Evolutionary conservation across 1,140 invertebrate genomes (phyloP).

Genomic region (Leptinotarsa defecta): DNA sequence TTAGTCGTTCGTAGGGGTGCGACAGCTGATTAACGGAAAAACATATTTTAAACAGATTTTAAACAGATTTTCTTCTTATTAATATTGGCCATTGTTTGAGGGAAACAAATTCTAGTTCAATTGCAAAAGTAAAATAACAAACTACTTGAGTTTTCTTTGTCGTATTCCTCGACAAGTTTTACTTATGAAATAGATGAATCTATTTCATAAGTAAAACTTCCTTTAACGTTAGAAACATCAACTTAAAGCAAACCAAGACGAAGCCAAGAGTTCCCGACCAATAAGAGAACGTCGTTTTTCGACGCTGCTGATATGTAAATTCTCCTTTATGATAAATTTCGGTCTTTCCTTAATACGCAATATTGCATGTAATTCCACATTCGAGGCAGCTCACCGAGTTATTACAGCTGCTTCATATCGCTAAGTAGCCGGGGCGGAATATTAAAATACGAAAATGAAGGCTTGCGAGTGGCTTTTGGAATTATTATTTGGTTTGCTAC

Average conservation of each 20-base stretch:
- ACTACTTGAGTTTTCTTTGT: too few species aligned
- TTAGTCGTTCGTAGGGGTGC: too few species aligned
- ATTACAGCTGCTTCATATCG: conserved; percentile 30
- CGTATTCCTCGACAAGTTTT: too few species aligned
- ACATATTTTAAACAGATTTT: too few species aligned
- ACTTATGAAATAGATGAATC: too few species aligned
- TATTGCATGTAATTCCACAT: conserved; percentile 38
- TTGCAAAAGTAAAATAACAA: too few species aligned
- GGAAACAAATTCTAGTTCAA: too few species aligned
- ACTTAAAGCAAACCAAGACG: conserved; percentile 2
- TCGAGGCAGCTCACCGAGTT: conserved; percentile 30
- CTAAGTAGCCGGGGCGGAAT: conserved; percentile 14
- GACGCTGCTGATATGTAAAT: conserved; percentile 32
- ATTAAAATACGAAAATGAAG: conserved; percentile 25
- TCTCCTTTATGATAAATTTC: conserved; percentile 32
- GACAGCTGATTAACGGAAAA: too few species aligned
- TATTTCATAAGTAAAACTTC: too few species aligned
- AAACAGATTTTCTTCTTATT: too few species aligned
- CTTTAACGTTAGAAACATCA: not conserved
- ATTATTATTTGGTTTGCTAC: conserved; percentile 1
- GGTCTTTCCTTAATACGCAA: conserved; percentile 35
- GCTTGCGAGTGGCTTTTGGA: conserved; percentile 3
- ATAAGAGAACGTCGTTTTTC: conserved; percentile 13
- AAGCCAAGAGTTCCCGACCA: not conserved
- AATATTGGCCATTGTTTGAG: too few species aligned